phyloP scores from a whole-genome alignment of 2,797 vertebrate genomes.

The Crypturellus tataupa region DNA sequence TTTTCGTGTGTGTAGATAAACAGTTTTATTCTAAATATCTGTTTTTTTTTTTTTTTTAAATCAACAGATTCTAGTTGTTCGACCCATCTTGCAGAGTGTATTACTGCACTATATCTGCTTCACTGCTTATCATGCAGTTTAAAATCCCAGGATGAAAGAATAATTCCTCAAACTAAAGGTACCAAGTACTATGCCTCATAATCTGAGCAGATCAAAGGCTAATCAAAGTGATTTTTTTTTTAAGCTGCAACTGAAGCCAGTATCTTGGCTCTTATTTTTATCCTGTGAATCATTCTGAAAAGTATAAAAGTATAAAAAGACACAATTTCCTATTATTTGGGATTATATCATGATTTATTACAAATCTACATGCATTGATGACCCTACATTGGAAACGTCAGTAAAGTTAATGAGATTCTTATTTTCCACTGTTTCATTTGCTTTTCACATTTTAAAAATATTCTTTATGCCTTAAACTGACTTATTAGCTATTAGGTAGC shows the following conservation, averaged over 20 bases:
- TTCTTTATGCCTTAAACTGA: neutral
- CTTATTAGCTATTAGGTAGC: neutral
- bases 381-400: neutral
- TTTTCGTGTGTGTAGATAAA: neutral
- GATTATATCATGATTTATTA: neutral
- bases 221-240: neutral
- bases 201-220: neutral
- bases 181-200: neutral
- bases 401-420: conserved; percentile 18
- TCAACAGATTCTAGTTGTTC: neutral
- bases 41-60: neutral
- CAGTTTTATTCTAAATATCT: neutral
- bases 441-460: neutral
- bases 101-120: neutral
- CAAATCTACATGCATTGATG: neutral
- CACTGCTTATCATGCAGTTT: neutral
- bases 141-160: neutral
- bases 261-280: neutral
- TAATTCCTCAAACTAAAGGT: neutral
- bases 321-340: neutral
- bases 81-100: neutral
- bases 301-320: neutral
- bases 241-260: neutral
- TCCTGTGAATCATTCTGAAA: neutral
- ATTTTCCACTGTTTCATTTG: neutral